Evolutionary conservation across 2,888 invertebrate genomes (phyloP).

Genomic region (Lutraria lutraria): DNA sequence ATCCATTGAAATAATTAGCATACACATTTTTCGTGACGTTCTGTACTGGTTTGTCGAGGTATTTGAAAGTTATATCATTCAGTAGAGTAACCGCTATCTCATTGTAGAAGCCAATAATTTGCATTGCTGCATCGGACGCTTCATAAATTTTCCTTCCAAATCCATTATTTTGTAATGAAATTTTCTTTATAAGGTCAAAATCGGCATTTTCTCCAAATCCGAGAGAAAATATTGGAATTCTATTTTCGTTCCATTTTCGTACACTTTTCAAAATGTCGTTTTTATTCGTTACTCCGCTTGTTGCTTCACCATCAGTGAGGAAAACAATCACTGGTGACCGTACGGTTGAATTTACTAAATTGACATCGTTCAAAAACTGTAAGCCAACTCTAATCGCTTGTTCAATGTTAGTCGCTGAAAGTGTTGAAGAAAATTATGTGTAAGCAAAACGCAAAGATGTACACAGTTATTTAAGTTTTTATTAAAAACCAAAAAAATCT

Average conservation of each 20-base stretch:
- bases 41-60: constrained; percentile 86
- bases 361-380: constrained; percentile 88
- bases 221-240: constrained; percentile 75
- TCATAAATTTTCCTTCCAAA: constrained; percentile 92
- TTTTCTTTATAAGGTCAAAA: constrained; percentile 74
- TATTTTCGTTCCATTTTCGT: constrained; percentile 66
- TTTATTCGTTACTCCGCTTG: constrained; percentile 83
- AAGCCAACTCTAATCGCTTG: constrained; percentile 88
- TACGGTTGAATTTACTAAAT: constrained; percentile 17
- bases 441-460: too few species aligned
- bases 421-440: not conserved
- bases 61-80: constrained; percentile 90
- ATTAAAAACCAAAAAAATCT: too few species aligned
- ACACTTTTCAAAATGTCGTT: constrained; percentile 79
- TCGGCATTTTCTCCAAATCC: constrained; percentile 78
- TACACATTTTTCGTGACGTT: constrained; percentile 71
- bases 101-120: constrained; percentile 89
- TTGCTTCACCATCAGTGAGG: constrained; percentile 87
- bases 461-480: too few species aligned
- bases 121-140: constrained; percentile 91
- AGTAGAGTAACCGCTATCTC: constrained; percentile 91
- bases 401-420: constrained; percentile 87
- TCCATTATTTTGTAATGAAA: constrained; percentile 90
- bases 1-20: constrained; percentile 75
- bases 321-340: constrained; percentile 84